Conservation (phyloP, 53 echinoderm and acorn worm genomes). For the Glandiceps talaboti region DNA sequence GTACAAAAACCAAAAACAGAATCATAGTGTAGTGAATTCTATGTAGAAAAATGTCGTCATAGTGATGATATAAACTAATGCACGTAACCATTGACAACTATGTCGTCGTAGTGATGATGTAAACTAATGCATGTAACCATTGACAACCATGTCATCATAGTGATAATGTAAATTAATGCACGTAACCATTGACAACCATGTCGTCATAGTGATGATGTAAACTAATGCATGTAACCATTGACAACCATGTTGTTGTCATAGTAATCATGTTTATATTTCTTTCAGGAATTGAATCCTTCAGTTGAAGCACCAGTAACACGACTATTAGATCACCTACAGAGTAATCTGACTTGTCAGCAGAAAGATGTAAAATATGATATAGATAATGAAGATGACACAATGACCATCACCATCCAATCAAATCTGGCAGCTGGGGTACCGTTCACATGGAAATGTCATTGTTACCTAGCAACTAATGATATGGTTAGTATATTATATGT, state of each 20-base stretch:
- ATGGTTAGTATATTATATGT: conserved; percentile 25
- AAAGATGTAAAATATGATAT: conserved; percentile 20
- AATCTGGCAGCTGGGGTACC: conserved; percentile 67
- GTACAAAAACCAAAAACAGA: too few species aligned
- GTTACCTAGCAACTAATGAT: conserved; percentile 20
- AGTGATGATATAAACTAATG: too few species aligned
- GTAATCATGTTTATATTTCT: background rate
- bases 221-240: too few species aligned
- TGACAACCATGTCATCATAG: too few species aligned
- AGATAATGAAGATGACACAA: background rate
- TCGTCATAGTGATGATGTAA: too few species aligned
- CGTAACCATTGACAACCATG: too few species aligned
- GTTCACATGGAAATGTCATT: conserved; percentile 63
- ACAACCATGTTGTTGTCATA: background rate
- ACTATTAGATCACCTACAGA: conserved; percentile 65
- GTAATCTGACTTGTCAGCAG: conserved; percentile 26
- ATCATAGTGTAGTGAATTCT: too few species aligned
- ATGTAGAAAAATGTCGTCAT: too few species aligned
- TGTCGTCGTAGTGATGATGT: too few species aligned
- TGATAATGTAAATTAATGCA: too few species aligned
- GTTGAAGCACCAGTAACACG: conserved; percentile 68
- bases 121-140: too few species aligned
- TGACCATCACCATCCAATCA: conserved; percentile 33
- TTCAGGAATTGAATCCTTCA: conserved; percentile 62
- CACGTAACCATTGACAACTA: too few species aligned